Base-by-base conservation (phyloP, 2,888 invertebrate genomes). In the Notodonta ziczac region DNA sequence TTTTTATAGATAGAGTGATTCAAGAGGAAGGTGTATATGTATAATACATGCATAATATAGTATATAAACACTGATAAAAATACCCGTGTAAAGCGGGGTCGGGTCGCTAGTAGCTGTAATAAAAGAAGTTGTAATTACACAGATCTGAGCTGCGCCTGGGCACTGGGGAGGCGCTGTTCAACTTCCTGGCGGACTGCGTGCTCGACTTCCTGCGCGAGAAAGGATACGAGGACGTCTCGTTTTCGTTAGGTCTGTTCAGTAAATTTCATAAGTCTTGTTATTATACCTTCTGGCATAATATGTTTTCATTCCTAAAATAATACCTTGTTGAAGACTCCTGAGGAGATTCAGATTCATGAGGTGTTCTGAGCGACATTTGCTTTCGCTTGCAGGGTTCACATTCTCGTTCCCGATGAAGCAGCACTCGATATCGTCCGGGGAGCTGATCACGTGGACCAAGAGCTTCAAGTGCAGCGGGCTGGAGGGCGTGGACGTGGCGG, bases 361-460 rank as follows among this genome's bases (percentile, higher is more conserved):
- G 24, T 24, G 1, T 24, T 2, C 24, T 24, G 24, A 24, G 1
- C 24, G 24, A 24, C 24, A 24, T 24, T 46, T 46, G 13, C 9
- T 57, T 10, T 50, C 0, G 7, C 61, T 57, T 24, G n/a, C 89
- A 96, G 97, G 97, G 8, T 97, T 97, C 88, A 97, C 97, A 2
- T 97, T 97, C 89, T 97, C 97, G 42, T 97, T 97, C 86, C 97
- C 97, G 7, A 96, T 97, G 95, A 94, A 94, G 68, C 97, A 97
- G 82, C 95, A 95, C 78, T 95, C 96, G 53, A 91, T 97, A 64
- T 95, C 96, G 66, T 95, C 95, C 10, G 97, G 96, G n/a, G 94
- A 95, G 72, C 93, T 97, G 70, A 95, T 96, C 14, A 96, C 96
- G n/a, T 97, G 97, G 97, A 97, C 97, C 0, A 97, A 97, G 90